Evolutionary conservation across 1,140 invertebrate species (phyloP).

Genomic region (Diplogasteroides magnus): DNA sequence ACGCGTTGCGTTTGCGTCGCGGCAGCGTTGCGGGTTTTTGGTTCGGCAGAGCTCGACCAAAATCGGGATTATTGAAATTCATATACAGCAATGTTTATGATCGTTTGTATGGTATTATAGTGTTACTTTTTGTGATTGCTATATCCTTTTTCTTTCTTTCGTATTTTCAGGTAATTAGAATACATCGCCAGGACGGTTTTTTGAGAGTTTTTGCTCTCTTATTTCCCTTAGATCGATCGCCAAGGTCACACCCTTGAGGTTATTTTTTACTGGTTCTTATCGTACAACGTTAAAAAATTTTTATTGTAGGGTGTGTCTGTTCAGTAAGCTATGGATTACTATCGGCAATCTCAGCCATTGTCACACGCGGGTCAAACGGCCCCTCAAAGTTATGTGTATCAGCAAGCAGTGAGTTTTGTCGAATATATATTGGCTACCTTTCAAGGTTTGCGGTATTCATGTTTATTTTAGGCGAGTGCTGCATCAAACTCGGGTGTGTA

Average conservation of each 20-base stretch:
- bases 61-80: too few relatives aligned
- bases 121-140: too few relatives aligned
- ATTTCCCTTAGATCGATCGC: not conserved
- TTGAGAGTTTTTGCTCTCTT: not conserved
- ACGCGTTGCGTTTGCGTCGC: too few relatives aligned
- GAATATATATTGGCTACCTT: too few relatives aligned
- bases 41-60: too few relatives aligned
- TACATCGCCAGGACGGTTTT: not conserved
- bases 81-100: too few relatives aligned
- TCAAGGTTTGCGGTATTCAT: too few relatives aligned
- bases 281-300: not conserved
- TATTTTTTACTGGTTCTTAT: not conserved
- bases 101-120: too few relatives aligned
- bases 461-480: not conserved
- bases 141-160: too few relatives aligned
- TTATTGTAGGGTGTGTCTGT: not conserved
- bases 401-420: too few relatives aligned
- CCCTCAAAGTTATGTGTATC: not conserved
- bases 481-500: not conserved
- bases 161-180: not conserved
- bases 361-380: not conserved
- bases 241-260: not conserved
- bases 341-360: not conserved
- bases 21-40: too few relatives aligned
- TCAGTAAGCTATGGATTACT: not conserved